These are phyloP conservation scores for Parelbella ahira DNA, from an alignment of 2,888 invertebrate genomes.

Conservation along the genomic window DNA sequence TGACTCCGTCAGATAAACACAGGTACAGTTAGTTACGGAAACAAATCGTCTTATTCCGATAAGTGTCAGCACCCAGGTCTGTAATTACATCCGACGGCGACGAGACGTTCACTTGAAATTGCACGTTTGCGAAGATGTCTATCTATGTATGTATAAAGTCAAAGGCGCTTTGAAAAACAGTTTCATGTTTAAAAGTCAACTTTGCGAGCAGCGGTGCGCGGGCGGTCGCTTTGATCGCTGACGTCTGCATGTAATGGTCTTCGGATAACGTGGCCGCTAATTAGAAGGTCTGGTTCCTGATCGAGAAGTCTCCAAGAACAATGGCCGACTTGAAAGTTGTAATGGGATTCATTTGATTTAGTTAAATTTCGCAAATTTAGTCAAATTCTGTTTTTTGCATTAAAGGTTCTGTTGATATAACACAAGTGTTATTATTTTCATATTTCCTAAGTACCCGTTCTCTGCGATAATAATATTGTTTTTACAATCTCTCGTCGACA, in stretches of 20 bases:
- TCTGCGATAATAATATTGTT: too few species aligned
- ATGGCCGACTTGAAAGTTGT: too few species aligned
- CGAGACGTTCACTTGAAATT: constrained; percentile 16
- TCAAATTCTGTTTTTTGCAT: too few species aligned
- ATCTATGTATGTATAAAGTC: constrained; percentile 5
- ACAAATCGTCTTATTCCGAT: constrained; percentile 6
- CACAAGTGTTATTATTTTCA: too few species aligned
- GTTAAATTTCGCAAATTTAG: too few species aligned
- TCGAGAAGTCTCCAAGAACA: too few species aligned
- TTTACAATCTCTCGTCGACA: constrained; percentile 7
- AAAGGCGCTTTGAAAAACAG: constrained; percentile 21
- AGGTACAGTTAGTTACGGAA: neutral
- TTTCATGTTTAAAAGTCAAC: constrained; percentile 13
- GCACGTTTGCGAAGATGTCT: constrained; percentile 16
- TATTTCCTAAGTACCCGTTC: too few species aligned
- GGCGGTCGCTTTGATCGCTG: constrained; percentile 21
- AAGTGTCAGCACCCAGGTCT: constrained; percentile 2
- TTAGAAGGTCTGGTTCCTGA: too few species aligned
- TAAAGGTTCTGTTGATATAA: too few species aligned
- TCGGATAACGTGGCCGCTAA: too few species aligned
- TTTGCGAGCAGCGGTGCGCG: constrained; percentile 6
- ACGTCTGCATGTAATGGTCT: constrained; percentile 13
- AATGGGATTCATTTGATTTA: too few species aligned
- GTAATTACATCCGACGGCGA: constrained; percentile 19
- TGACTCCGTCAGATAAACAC: too few species aligned